phyloP scores from a whole-genome alignment of 2,113 vertebrate genomes.

The Sitta europaea region DNA sequence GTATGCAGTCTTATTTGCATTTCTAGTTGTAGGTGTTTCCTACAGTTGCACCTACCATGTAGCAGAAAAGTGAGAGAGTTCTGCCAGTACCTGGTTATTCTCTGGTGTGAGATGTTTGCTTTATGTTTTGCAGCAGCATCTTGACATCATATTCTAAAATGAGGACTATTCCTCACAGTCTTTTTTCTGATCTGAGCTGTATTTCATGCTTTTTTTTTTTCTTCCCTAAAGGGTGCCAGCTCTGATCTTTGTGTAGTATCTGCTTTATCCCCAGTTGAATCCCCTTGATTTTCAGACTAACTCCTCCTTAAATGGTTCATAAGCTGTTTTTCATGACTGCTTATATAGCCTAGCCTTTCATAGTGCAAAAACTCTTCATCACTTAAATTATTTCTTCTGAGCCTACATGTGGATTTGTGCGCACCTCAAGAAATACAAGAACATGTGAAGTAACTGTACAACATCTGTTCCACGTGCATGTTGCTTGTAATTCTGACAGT shows the following conservation, averaged over 20 bases:
- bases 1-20: background rate
- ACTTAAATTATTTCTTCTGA: background rate
- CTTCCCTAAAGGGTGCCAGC: background rate
- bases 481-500: background rate
- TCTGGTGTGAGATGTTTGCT: background rate
- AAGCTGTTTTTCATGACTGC: background rate
- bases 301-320: background rate
- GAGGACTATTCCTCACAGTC: background rate
- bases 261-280: background rate
- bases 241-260: background rate
- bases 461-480: rapidly evolving
- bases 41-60: background rate
- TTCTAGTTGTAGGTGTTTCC: background rate
- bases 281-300: background rate
- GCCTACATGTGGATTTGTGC: background rate
- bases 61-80: background rate
- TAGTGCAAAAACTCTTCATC: background rate
- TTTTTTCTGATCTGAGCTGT: background rate
- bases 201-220: background rate
- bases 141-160: background rate
- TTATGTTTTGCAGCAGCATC: background rate
- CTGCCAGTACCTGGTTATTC: background rate
- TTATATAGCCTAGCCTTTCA: background rate
- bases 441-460: background rate
- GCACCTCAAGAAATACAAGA: background rate